Evolutionary conservation across 2,113 vertebrate genomes (phyloP).

Genomic region (Poeciliopsis retropinna): DNA sequence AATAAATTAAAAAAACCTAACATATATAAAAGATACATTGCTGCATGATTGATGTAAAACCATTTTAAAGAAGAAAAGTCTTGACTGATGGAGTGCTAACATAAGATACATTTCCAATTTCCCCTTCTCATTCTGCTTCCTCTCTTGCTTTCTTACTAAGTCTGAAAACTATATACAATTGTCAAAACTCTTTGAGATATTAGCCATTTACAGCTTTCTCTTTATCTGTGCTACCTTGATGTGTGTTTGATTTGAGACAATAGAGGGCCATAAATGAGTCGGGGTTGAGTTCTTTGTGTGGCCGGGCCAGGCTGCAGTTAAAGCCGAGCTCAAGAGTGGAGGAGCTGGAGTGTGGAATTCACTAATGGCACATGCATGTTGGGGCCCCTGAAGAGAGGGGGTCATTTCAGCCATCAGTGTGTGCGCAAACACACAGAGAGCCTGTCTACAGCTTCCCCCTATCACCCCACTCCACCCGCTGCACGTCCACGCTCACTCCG

Average conservation of each 20-base stretch:
- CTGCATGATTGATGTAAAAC: constrained; percentile 42
- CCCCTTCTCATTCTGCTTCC: constrained; percentile 63
- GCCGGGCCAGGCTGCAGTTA: constrained; percentile 60
- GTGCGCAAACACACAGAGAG: constrained; percentile 77
- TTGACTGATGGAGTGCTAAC: constrained; percentile 56
- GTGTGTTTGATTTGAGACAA: constrained; percentile 78
- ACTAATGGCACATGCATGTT: constrained; percentile 82
- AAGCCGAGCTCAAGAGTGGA: constrained; percentile 70
- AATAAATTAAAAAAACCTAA: constrained; percentile 55
- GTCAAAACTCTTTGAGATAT: constrained; percentile 46
- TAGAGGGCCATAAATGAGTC: constrained; percentile 72
- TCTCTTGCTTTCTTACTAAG: constrained; percentile 40
- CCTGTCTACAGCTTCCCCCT: constrained; percentile 68
- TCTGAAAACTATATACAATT: constrained; percentile 55
- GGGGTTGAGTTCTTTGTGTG: constrained; percentile 70
- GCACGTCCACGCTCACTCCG: constrained; percentile 45
- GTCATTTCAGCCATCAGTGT: constrained; percentile 76
- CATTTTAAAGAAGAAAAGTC: constrained; percentile 70
- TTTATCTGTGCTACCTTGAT: constrained; percentile 71
- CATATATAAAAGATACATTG: constrained; percentile 53
- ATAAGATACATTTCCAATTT: constrained; percentile 79
- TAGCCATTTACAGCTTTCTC: constrained; percentile 60
- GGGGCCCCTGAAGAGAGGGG: constrained; percentile 77
- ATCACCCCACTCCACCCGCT: constrained; percentile 37
- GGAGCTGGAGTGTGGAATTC: constrained; percentile 81